Evolutionary conservation across 1,140 invertebrate genomes (phyloP).

Genomic region (Papilio glaucus): DNA sequence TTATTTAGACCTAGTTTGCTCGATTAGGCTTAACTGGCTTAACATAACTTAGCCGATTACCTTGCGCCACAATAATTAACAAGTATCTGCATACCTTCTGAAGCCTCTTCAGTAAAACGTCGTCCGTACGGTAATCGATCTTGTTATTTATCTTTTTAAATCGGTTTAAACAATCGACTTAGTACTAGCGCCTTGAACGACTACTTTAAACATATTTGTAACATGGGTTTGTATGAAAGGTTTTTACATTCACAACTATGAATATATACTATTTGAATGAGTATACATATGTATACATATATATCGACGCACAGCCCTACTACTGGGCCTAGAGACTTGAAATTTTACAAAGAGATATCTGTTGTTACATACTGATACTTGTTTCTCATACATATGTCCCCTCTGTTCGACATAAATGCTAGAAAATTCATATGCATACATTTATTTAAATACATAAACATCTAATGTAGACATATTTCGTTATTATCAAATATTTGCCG

Average conservation of each 20-base stretch:
- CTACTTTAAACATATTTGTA: background rate
- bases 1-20: background rate
- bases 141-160: constrained; percentile 2
- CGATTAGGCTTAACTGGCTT: constrained; percentile 19
- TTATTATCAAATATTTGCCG: background rate
- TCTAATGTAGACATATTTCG: too few relatives aligned
- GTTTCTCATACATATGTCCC: too few relatives aligned
- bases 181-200: background rate
- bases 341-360: too few relatives aligned
- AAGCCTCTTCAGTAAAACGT: background rate
- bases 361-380: too few relatives aligned
- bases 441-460: background rate
- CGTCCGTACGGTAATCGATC: background rate
- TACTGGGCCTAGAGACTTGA: too few relatives aligned
- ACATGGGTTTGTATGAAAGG: background rate
- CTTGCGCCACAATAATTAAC: background rate
- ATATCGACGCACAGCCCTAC: too few relatives aligned
- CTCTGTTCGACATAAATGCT: too few relatives aligned
- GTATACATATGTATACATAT: too few relatives aligned
- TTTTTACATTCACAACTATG: background rate
- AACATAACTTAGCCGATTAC: constrained; percentile 20
- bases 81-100: constrained; percentile 1
- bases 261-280: background rate
- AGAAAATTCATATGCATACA: too few relatives aligned
- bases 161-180: background rate